Evolutionary conservation across 2,888 invertebrate species (phyloP).

Genomic region (Crocallis elinguaria): DNA sequence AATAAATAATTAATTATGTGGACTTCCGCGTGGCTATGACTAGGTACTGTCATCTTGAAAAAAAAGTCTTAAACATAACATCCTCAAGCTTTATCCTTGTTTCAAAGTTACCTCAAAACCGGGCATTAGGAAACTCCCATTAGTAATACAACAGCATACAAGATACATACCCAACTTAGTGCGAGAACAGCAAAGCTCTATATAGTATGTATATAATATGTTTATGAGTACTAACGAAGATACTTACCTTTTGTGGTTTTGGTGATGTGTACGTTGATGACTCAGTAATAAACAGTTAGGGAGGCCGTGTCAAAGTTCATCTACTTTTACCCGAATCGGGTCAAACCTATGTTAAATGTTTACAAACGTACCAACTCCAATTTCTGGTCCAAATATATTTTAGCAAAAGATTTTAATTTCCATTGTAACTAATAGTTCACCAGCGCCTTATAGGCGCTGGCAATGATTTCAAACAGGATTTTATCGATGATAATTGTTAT

Average conservation of each 20-base stretch:
- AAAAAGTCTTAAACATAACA: background rate
- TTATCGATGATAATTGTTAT: background rate
- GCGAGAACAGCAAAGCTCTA: no score
- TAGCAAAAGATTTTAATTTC: background rate
- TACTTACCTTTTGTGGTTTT: no score
- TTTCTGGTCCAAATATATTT: background rate
- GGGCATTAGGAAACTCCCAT: background rate
- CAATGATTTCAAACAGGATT: background rate
- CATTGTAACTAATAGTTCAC: background rate
- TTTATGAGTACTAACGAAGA: no score
- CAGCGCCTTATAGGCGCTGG: background rate
- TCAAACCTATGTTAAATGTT: constrained; percentile 29
- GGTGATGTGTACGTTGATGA: background rate
- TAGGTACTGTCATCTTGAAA: background rate
- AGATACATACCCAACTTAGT: no score
- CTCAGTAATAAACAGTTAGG: background rate
- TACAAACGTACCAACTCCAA: constrained; percentile 4
- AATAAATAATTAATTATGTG: constrained; percentile 14
- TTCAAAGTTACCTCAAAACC: background rate
- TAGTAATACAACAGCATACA: background rate
- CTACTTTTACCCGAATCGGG: constrained; percentile 42
- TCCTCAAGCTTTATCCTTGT: background rate
- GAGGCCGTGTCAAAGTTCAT: constrained; percentile 57
- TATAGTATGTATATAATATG: no score
- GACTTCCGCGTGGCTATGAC: constrained; percentile 2